Evolutionary conservation across 2,797 vertebrate species (phyloP).

Genomic region (Corythornis leucogaster): DNA sequence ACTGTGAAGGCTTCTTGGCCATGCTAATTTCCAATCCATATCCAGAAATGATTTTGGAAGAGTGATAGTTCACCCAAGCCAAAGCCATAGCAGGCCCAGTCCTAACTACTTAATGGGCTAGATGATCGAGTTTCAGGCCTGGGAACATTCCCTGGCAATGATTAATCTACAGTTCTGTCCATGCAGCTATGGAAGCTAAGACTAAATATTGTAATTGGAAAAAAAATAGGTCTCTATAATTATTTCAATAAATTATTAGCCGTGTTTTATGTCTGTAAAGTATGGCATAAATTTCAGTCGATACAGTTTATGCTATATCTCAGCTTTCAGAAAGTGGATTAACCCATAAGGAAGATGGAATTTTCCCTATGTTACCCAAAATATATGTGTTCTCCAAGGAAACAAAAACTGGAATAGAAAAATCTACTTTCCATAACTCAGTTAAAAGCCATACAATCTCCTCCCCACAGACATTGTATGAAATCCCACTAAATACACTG

Average conservation of each 20-base stretch:
- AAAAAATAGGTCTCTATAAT: slow-evolving; percentile 16
- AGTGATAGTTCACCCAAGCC: not conserved
- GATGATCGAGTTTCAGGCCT: slow-evolving; percentile 14
- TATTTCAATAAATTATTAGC: slow-evolving; percentile 17
- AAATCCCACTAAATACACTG: not conserved
- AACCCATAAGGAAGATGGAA: not conserved
- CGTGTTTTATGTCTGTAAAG: not conserved
- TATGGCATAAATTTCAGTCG: not conserved
- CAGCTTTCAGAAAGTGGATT: not conserved
- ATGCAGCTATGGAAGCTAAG: slow-evolving; percentile 15
- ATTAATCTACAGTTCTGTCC: not conserved
- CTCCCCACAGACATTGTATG: not conserved
- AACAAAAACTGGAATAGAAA: slow-evolving; percentile 20
- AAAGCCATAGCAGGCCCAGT: slow-evolving; percentile 16
- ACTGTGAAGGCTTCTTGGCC: slow-evolving; percentile 19
- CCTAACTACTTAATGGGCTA: slow-evolving; percentile 19
- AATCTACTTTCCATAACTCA: not conserved
- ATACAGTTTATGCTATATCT: not conserved
- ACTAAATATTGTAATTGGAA: slow-evolving; percentile 13
- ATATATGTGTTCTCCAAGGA: slow-evolving; percentile 31
- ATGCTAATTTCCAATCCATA: not conserved
- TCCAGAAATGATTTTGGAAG: slow-evolving; percentile 43
- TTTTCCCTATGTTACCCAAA: slow-evolving; percentile 19
- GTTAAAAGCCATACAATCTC: not conserved
- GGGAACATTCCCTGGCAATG: slow-evolving; percentile 41